These are phyloP conservation scores for Aphodius granarius DNA, from an alignment of 2,888 invertebrate genomes.

Conservation along the genomic window DNA sequence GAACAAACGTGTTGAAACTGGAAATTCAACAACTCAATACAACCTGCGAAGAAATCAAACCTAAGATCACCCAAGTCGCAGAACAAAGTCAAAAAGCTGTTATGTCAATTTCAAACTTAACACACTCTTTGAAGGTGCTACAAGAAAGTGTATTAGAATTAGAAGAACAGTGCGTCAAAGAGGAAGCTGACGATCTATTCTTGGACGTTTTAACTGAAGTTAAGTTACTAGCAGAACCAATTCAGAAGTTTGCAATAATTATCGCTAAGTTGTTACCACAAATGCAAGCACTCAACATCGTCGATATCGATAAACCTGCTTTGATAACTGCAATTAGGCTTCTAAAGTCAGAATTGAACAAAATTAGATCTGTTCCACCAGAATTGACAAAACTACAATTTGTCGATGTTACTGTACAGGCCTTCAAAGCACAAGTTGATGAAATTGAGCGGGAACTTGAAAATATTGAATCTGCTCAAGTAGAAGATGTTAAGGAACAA, in stretches of 20 bases:
- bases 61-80: slow-evolving; percentile 3
- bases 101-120: slow-evolving; percentile 8
- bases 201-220: slow-evolving; percentile 12
- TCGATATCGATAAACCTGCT: slow-evolving; percentile 1
- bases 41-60: slow-evolving; percentile 10
- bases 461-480: neutral
- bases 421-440: slow-evolving; percentile 15
- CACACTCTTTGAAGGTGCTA: slow-evolving; percentile 11
- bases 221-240: slow-evolving; percentile 19
- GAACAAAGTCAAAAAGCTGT: slow-evolving; percentile 13
- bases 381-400: slow-evolving; percentile 1
- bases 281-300: slow-evolving; percentile 5
- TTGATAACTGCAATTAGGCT: neutral
- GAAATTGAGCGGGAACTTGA: slow-evolving; percentile 5
- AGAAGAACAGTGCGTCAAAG: slow-evolving; percentile 15
- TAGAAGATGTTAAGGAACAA: neutral
- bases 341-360: slow-evolving; percentile 8
- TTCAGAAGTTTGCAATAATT: slow-evolving; percentile 11
- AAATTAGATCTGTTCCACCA: neutral
- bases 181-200: slow-evolving; percentile 9
- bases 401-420: neutral
- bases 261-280: slow-evolving; percentile 4
- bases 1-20: neutral
- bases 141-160: slow-evolving; percentile 17
- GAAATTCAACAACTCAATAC: slow-evolving; percentile 15